phyloP scores from a whole-genome alignment of 2,888 invertebrate species.

The Anthophora plumipes region DNA sequence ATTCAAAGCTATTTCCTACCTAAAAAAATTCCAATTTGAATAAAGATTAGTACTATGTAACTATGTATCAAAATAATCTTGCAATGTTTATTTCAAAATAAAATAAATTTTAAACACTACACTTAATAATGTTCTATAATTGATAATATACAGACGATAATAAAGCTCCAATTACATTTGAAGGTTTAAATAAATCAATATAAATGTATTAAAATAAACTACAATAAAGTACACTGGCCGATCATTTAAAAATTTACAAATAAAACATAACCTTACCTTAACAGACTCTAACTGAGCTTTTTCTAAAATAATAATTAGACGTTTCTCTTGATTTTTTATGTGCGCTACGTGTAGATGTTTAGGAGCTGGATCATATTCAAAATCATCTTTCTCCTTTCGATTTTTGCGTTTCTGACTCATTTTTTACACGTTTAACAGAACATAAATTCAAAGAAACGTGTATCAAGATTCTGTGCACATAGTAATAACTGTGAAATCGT shows the following conservation, averaged over 20 bases:
- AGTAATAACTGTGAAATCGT: background rate
- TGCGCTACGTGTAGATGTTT: slow-evolving; percentile 92
- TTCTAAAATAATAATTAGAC: slow-evolving; percentile 96
- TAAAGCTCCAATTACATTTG: no score
- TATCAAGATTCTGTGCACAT: background rate
- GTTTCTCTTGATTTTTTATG: slow-evolving; percentile 93
- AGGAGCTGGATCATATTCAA: slow-evolving; percentile 92
- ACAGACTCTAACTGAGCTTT: slow-evolving; percentile 98
- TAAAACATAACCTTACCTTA: slow-evolving; percentile 88
- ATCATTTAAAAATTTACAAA: background rate
- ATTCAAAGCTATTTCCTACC: slow-evolving; percentile 94
- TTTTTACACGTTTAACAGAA: slow-evolving; percentile 27
- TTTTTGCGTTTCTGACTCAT: slow-evolving; percentile 87
- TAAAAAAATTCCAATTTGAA: slow-evolving; percentile 80
- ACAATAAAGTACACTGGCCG: background rate
- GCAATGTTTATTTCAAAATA: no score
- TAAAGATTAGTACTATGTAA: background rate
- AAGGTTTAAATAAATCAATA: no score
- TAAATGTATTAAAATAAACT: no score
- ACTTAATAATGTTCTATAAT: no score
- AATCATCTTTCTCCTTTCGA: slow-evolving; percentile 87
- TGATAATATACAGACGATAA: no score
- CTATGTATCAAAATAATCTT: no score
- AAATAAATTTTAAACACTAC: no score
- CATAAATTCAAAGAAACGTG: background rate